Evolutionary conservation across 30 jellyfish, hydroid and myxozoan species (phyloP), one percentile per base, ranked within the genome.

Genomic region (Nemopilema nomurai): DNA sequence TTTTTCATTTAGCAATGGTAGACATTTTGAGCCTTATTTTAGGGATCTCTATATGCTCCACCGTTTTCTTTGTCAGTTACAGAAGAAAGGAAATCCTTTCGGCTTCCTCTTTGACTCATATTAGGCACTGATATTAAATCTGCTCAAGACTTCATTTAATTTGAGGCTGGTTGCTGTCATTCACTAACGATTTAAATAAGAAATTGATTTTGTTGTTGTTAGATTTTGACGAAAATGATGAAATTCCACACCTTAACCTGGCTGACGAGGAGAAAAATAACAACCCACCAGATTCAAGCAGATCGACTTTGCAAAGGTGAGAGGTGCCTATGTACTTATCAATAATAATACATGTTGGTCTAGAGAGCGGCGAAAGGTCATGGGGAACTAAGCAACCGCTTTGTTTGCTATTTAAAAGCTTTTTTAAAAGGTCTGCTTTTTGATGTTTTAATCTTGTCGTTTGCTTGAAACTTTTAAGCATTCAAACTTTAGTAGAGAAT

Each of bases 281-380:
- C 71, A 82, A 70, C 70, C 84, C 90, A n/a, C 93, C 93, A 17
- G 94, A 82, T 28, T 74, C 97, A 9, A 67, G 90, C 65, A 68
- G 98, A 80, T 92, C 98, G 41, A 92, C 98, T 41, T 67, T 92
- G 64, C 98, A 92, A 77, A 80, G 92, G 98, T 92, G 65, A 84
- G 90, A 28, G 24, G 17, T 0, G 0, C n/a, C 27, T 1, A 13
- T 49, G n/a, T 81, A 16, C 9, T 28, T 16, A 4, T 21, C 33
- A 27, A 6, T 67, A n/a, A n/a, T n/a, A n/a, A n/a, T n/a, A n/a
- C n/a, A n/a, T n/a, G n/a, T n/a, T n/a, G n/a, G n/a, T n/a, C n/a
- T n/a, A n/a, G n/a, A n/a, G n/a, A n/a, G n/a, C n/a, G n/a, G n/a
- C n/a, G n/a, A n/a, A n/a, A n/a, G n/a, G n/a, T n/a, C n/a, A n/a